Evolutionary conservation across 2,797 vertebrate species (phyloP), one percentile per base, ranked within the genome.

Genomic region (Etheostoma perlongum): DNA sequence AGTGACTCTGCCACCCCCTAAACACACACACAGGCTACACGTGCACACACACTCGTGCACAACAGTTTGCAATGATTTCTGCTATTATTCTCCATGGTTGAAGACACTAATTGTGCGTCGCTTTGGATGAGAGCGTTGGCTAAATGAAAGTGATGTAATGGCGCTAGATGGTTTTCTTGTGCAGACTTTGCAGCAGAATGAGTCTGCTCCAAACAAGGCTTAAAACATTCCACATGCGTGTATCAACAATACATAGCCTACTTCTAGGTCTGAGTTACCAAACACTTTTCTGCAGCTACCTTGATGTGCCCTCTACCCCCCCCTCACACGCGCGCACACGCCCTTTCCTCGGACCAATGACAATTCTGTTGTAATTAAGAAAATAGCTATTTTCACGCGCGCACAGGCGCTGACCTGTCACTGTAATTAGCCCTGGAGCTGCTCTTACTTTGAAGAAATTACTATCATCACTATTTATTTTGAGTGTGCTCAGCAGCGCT

Each of bases 401-500:
- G 48, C 65, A 0, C 66, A 15, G 63, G 33, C 51, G 62, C 84
- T 82, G 74, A 76, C 55, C 78, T 65, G 78, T 77, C 78, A 76
- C 83, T 86, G 85, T 85, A 76, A 85, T 89, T 53, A 79, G 18
- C 15, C 27, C 18, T 2, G 3, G 58, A 79, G 78, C 60, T 81
- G 73, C 79, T 72, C 58, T 40, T 67, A 66, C 67, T 72, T 59
- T 48, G 30, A 61, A 82, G n/a, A 72, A 74, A 85, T 83, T 0
- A 84, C 85, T 84, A 65, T 85, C 70, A 87, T 87, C 82, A 66
- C 44, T 51, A 33, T 78, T 71, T 55, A 57, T 61, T 49, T 73
- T 76, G 59, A 73, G 82, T 71, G 47, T 72, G 84, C 75, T 90
- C 86, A 89, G 85, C 79, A 88, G 81, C 77, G 78, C 7, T 13